Percentiles rank a stretch among this genome's conserved stretches.
phyloP scores from a whole-genome alignment of 1,140 invertebrate genomes.

The Diuraphis noxia region DNA sequence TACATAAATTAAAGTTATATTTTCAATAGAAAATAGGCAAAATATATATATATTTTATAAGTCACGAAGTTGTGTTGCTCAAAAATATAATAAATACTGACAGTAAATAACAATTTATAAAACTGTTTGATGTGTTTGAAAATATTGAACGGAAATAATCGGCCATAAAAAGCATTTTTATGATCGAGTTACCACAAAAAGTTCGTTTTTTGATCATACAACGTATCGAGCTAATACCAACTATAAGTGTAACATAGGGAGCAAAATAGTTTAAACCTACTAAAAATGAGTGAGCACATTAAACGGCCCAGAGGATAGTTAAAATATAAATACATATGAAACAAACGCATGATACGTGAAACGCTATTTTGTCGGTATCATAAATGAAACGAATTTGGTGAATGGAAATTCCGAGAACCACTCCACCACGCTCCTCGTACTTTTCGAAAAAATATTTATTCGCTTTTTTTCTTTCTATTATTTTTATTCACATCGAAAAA shows the following conservation, averaged over 20 bases:
- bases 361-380: background rate
- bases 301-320: background rate
- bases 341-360: background rate
- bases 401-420: constrained; percentile 18
- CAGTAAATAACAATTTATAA: background rate
- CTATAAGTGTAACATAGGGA: background rate
- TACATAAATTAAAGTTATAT: background rate
- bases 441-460: constrained; percentile 14
- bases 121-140: background rate
- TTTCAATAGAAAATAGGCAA: background rate
- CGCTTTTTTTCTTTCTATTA: background rate
- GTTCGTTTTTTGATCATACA: background rate
- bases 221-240: background rate
- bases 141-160: background rate
- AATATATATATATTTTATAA: background rate
- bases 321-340: background rate
- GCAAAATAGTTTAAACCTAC: background rate
- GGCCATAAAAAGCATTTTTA: background rate
- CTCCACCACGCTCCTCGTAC: background rate
- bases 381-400: constrained; percentile 12
- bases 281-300: background rate
- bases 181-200: background rate
- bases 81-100: background rate
- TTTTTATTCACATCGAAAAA: background rate
- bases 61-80: background rate